Evolutionary conservation across 2,888 invertebrate species (phyloP).

Genomic region (Nycteola revayana): DNA sequence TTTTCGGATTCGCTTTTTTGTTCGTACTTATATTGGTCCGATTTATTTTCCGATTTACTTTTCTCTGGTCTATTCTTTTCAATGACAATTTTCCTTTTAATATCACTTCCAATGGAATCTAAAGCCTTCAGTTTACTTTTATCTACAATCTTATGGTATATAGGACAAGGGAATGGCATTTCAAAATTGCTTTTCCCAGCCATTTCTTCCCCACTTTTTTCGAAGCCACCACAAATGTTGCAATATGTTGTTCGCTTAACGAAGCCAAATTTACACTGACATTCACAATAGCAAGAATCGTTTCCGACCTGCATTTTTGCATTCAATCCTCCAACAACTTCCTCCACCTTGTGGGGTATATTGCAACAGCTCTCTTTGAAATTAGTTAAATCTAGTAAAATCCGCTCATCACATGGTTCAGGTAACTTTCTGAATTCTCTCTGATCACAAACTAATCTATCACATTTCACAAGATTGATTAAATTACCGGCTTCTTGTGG

Average conservation of each 20-base stretch:
- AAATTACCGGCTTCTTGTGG: constrained; percentile 37
- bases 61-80: not conserved
- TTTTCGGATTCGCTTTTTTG: constrained; percentile 58
- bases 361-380: constrained; percentile 44
- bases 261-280: constrained; percentile 66
- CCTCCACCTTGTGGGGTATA: constrained; percentile 43
- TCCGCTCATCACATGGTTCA: constrained; percentile 43
- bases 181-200: constrained; percentile 29
- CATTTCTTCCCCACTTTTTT: constrained; percentile 56
- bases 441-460: constrained; percentile 42
- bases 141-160: constrained; percentile 60
- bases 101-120: constrained; percentile 18
- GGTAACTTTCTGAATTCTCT: constrained; percentile 40
- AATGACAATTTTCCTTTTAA: constrained; percentile 28
- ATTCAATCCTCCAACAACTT: constrained; percentile 47
- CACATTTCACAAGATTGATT: constrained; percentile 50
- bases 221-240: constrained; percentile 63
- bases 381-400: constrained; percentile 46
- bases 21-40: constrained; percentile 21
- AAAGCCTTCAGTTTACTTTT: constrained; percentile 44
- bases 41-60: constrained; percentile 2
- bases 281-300: constrained; percentile 64
- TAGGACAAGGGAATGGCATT: constrained; percentile 63
- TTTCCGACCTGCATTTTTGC: constrained; percentile 48
- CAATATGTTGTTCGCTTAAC: constrained; percentile 66